Percentiles rank a stretch among this genome's conserved stretches.
Evolutionary conservation across 2,113 vertebrate genomes (phyloP).

Genomic region (Grus americana): DNA sequence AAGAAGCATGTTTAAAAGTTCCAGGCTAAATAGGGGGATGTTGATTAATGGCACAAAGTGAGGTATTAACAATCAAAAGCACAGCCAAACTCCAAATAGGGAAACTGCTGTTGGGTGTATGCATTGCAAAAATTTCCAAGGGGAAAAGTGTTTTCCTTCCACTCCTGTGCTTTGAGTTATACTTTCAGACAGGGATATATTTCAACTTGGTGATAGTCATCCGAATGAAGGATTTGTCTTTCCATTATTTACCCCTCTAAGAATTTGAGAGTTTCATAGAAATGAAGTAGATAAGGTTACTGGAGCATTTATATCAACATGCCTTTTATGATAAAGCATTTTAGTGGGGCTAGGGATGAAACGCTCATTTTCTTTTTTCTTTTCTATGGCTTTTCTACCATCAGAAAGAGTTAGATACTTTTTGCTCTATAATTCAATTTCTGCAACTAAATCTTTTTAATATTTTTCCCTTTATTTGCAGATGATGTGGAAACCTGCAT

Average conservation of each 20-base stretch:
- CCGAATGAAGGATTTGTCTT: not conserved
- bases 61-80: not conserved
- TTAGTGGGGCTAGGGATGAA: not conserved
- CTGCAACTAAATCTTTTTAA: not conserved
- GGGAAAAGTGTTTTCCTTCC: not conserved
- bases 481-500: constrained; percentile 99
- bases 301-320: not conserved
- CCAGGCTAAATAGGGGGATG: not conserved
- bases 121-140: not conserved
- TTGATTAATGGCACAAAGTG: not conserved
- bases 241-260: not conserved
- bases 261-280: not conserved
- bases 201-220: not conserved
- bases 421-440: not conserved
- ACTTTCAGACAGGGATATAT: not conserved
- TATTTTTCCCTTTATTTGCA: constrained; percentile 44
- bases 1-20: not conserved
- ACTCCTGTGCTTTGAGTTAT: not conserved
- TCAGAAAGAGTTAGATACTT: not conserved
- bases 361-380: not conserved
- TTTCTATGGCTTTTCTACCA: not conserved
- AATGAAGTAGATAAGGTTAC: not conserved
- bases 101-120: not conserved
- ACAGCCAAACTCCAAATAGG: not conserved
- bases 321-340: not conserved